Evolutionary conservation across 1,140 invertebrate genomes (phyloP).

Genomic region (Latrodectus geometricus): DNA sequence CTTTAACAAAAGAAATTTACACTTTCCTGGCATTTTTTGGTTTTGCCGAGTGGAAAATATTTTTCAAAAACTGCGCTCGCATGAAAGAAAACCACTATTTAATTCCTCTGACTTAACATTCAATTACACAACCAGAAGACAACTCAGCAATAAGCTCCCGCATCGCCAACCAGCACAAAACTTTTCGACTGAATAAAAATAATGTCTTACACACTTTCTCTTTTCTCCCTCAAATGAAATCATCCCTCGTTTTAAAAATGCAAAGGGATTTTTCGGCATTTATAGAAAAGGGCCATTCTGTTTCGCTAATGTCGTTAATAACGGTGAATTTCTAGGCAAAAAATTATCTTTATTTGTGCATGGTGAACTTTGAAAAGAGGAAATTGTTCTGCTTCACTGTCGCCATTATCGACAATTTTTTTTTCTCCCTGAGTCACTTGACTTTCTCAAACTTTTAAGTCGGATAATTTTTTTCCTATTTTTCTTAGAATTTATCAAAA

Average conservation of each 20-base stretch:
- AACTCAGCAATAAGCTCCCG: neutral
- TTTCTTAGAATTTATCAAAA: neutral
- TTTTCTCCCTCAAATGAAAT: slow-evolving; percentile 43
- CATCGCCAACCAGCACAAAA: neutral
- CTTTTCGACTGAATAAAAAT: neutral
- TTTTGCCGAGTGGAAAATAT: neutral
- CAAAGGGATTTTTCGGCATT: neutral
- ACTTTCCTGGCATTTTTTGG: neutral
- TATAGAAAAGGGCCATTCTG: neutral
- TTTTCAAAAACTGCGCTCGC: neutral
- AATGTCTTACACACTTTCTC: neutral
- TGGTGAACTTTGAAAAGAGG: slow-evolving; percentile 3
- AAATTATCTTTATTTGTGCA: neutral
- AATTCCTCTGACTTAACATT: slow-evolving; percentile 53
- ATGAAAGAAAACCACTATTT: slow-evolving; percentile 20
- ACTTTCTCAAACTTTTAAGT: too few species aligned
- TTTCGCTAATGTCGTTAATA: slow-evolving; percentile 60
- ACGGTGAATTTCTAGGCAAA: neutral
- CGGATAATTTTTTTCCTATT: neutral
- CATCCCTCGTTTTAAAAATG: slow-evolving; percentile 21
- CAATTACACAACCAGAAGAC: slow-evolving; percentile 19
- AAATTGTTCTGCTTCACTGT: slow-evolving; percentile 60
- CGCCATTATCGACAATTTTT: slow-evolving; percentile 28
- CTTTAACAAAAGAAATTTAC: slow-evolving; percentile 24
- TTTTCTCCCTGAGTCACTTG: neutral